A percentile compares a stretch with the other conserved stretches of the same genome.
phyloP scores from a whole-genome alignment of 2,888 invertebrate genomes.

The Eulithis testata region DNA sequence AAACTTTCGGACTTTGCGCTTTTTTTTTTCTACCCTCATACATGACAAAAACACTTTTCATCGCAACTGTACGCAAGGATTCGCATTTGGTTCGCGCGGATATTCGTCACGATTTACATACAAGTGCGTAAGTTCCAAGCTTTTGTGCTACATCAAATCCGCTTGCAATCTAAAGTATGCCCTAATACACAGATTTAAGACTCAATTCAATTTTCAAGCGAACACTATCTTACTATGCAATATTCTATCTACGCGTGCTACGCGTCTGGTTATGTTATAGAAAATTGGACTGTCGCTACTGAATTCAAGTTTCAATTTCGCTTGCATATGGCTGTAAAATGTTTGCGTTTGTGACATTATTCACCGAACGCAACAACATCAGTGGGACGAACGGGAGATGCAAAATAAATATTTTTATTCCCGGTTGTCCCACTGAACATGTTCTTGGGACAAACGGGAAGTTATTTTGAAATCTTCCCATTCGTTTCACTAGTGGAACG shows the following conservation, averaged over 20 bases:
- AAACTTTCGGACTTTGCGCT: too few relatives aligned
- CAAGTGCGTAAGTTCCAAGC: constrained; percentile 37
- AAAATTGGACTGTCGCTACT: background rate
- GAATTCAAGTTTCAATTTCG: constrained; percentile 1
- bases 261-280: background rate
- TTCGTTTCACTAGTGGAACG: too few relatives aligned
- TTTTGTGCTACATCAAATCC: background rate
- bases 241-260: background rate
- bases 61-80: constrained; percentile 32
- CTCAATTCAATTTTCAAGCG: background rate
- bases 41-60: constrained; percentile 12
- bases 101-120: constrained; percentile 46
- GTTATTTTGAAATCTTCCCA: too few relatives aligned
- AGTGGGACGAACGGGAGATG: too few relatives aligned
- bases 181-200: background rate
- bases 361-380: too few relatives aligned
- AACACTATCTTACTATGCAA: background rate
- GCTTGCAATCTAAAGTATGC: background rate
- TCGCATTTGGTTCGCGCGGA: constrained; percentile 24
- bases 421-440: too few relatives aligned
- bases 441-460: too few relatives aligned
- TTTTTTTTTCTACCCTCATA: too few relatives aligned
- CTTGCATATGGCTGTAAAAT: background rate
- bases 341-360: background rate
- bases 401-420: too few relatives aligned